Evolutionary conservation across 2,888 invertebrate genomes (phyloP).

Genomic region (Patella pellucida): DNA sequence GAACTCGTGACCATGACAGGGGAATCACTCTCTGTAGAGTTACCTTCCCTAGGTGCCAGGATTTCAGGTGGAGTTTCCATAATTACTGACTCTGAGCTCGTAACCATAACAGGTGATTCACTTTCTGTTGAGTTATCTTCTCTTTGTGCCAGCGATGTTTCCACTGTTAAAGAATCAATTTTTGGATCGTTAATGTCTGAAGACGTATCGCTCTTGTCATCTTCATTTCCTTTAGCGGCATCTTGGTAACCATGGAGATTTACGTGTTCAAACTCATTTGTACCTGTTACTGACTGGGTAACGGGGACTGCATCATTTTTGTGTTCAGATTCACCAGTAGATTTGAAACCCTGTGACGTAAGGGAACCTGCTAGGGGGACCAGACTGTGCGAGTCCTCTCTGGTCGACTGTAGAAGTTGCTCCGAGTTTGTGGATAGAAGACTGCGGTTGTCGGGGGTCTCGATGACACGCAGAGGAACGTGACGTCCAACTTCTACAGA

Average conservation of each 20-base stretch:
- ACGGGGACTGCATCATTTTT: not conserved
- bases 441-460: constrained; percentile 26
- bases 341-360: constrained; percentile 24
- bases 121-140: constrained; percentile 1
- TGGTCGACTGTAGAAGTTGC: constrained; percentile 3
- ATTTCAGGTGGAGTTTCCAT: no score
- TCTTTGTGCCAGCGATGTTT: not conserved
- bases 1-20: constrained; percentile 2
- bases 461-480: constrained; percentile 1
- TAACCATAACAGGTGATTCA: not conserved
- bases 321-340: not conserved
- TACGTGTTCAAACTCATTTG: not conserved
- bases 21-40: not conserved
- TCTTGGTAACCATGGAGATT: not conserved
- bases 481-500: constrained; percentile 10
- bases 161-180: not conserved
- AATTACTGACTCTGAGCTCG: not conserved
- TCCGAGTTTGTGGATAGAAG: constrained; percentile 25
- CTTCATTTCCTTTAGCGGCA: not conserved
- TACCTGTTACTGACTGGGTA: not conserved
- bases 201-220: not conserved
- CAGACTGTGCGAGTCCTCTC: constrained; percentile 38
- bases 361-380: constrained; percentile 38
- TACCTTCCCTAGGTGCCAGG: not conserved
- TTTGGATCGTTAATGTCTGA: not conserved